A percentile compares a stretch with the other conserved stretches of the same genome.
Conservation (phyloP, 1,140 invertebrate species). For the Heliconius himera region DNA sequence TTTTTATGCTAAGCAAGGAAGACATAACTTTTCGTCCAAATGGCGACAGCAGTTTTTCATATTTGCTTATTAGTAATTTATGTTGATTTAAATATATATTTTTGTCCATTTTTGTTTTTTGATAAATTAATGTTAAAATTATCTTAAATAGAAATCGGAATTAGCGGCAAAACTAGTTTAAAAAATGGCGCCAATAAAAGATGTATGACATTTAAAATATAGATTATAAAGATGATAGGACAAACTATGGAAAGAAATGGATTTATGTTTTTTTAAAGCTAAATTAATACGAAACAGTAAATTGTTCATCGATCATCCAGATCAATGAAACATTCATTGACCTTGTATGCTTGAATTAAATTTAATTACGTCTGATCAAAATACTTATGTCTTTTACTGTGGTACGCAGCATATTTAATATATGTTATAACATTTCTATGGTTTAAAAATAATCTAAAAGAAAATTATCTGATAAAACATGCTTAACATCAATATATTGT, state of each 20-base stretch:
- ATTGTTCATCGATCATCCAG: no score
- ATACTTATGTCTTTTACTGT: no score
- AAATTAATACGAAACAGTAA: no score
- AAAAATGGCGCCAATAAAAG: background rate
- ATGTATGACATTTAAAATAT: background rate
- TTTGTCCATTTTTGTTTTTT: background rate
- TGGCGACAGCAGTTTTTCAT: constrained; percentile 52
- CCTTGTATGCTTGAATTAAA: no score
- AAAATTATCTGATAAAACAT: no score
- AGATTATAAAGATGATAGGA: background rate
- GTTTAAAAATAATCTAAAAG: no score
- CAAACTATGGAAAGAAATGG: background rate
- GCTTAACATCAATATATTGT: no score
- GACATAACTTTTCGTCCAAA: constrained; percentile 62
- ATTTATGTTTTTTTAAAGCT: no score
- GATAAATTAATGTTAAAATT: background rate
- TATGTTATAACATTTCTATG: no score
- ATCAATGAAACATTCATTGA: no score
- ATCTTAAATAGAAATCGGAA: background rate
- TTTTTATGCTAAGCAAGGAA: constrained; percentile 36
- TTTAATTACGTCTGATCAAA: no score
- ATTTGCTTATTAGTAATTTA: constrained; percentile 26
- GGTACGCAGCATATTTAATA: no score
- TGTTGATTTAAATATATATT: constrained; percentile 4
- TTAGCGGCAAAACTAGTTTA: background rate